Conservation (phyloP, 2,888 invertebrate genomes). For the Crepidodera aurea region DNA sequence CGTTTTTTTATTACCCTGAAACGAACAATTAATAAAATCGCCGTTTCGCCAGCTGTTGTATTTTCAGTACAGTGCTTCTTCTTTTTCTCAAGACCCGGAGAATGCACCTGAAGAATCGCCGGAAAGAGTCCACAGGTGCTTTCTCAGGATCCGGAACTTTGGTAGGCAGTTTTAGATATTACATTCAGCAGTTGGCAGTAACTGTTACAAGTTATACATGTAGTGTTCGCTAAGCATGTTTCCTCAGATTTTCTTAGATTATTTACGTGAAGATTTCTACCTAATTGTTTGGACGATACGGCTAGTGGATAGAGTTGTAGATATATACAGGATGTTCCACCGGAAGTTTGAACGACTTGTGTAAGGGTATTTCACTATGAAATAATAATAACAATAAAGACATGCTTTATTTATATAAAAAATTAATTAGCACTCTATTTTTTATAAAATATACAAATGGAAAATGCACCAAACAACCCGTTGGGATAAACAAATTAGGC, state of each 20-base stretch:
- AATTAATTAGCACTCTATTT: too few species aligned
- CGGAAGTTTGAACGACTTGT: too few species aligned
- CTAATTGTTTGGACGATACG: conserved; percentile 36
- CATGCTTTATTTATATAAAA: too few species aligned
- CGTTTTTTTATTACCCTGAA: too few species aligned
- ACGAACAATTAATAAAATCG: not conserved
- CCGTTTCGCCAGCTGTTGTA: conserved; percentile 9
- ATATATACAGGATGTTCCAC: too few species aligned
- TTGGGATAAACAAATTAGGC: too few species aligned
- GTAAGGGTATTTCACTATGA: too few species aligned
- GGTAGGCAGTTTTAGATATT: conserved; percentile 52
- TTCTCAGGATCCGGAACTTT: conserved; percentile 56
- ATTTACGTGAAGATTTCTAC: conserved; percentile 43
- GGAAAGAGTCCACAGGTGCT: conserved; percentile 57
- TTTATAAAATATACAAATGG: too few species aligned
- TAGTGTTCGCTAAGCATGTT: conserved; percentile 55
- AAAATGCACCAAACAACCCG: too few species aligned
- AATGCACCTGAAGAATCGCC: conserved; percentile 48
- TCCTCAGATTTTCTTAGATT: conserved; percentile 59
- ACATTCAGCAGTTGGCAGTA: conserved; percentile 48
- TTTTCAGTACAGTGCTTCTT: conserved; percentile 13
- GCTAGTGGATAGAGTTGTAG: not conserved
- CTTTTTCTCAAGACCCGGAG: conserved; percentile 42
- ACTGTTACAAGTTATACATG: conserved; percentile 17
- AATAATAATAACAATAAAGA: too few species aligned